Conservation (phyloP, 2,113 vertebrate genomes). For the Papio anubis region DNA sequence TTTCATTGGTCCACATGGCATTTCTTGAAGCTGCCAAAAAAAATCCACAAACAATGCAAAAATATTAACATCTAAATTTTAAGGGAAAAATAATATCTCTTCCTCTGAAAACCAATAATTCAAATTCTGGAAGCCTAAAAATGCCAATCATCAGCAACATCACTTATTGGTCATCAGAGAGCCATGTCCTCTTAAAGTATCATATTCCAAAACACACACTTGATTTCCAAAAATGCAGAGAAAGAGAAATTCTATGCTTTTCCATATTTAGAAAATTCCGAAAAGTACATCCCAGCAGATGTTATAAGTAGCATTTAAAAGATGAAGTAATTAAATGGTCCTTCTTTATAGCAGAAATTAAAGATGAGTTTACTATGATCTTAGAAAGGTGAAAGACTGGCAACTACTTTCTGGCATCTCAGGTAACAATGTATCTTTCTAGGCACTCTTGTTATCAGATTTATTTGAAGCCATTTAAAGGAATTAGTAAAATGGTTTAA, state of each 20-base stretch:
- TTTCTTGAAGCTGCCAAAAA: slow-evolving; percentile 66
- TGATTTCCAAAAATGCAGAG: slow-evolving; percentile 7
- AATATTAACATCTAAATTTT: slow-evolving; percentile 64
- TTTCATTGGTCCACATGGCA: slow-evolving; percentile 71
- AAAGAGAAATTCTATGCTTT: not conserved
- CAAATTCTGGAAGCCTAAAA: slow-evolving; percentile 24
- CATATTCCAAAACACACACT: not conserved
- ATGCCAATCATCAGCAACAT: not conserved
- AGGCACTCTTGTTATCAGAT: not conserved
- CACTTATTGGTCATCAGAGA: not conserved
- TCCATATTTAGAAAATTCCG: not conserved
- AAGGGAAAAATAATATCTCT: not conserved
- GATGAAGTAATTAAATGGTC: slow-evolving; percentile 4
- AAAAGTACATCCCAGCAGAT: slow-evolving; percentile 7
- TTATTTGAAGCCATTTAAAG: slow-evolving; percentile 8
- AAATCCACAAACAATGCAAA: slow-evolving; percentile 17
- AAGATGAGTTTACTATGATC: not conserved
- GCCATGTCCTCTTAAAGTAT: not conserved
- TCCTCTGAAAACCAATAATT: slow-evolving; percentile 31
- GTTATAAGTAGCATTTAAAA: not conserved
- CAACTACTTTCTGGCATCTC: not conserved
- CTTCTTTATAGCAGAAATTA: not conserved
- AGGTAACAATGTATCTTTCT: not conserved
- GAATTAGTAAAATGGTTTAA: slow-evolving; percentile 29
- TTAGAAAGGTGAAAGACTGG: not conserved